Base-by-base conservation (phyloP, 2,797 vertebrate species). In the Heliangelus exortis region DNA sequence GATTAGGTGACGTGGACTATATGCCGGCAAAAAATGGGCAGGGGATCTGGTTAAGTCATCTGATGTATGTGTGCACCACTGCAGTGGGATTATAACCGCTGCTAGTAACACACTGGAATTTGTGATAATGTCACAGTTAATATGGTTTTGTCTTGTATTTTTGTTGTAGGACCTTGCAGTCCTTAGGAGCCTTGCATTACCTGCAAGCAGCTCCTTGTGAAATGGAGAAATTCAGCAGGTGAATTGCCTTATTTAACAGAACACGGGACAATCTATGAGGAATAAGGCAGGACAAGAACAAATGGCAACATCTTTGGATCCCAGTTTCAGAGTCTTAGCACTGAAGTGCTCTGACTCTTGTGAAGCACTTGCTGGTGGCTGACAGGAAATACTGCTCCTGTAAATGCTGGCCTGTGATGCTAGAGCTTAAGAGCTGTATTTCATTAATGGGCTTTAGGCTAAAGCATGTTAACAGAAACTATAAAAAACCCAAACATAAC, bases 401-500 rank as follows among this genome's bases (percentile, higher is more conserved):
- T 29, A 54, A 91, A 61, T 14, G 23, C 41, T 78, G 85, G 7
- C 33, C 31, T 74, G 66, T 1, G 11, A 13, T 50, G 31, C 36
- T 85, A 5, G 3, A 53, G 34, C 33, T 54, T 22, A 41, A 80
- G 28, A 74, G 33, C 7, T 86, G 20, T 41, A 54, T 58, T 54
- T 88, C 34, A 94, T 82, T 76, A 34, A 47, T 20, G 21, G 62
- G 19, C 29, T 75, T 86, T 26, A 55, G 41, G 55, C 19, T 90
- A 63, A 84, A 71, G n/a, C n/a, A 48, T 29, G 11, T 36, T 81
- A 62, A 66, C 13, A 94, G 62, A 54, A 92, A 81, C 17, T 34
- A 7, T 12, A 9, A 28, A 41, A 47, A 8, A 34, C 22, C 22
- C 1, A 8, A 5, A 7, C 2, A 1, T 6, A 28, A 31, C 12